Percentiles rank a stretch among this genome's conserved stretches.
These are phyloP conservation scores for Xiphias gladius DNA, from an alignment of 2,113 vertebrate genomes.

Conservation along the genomic window DNA sequence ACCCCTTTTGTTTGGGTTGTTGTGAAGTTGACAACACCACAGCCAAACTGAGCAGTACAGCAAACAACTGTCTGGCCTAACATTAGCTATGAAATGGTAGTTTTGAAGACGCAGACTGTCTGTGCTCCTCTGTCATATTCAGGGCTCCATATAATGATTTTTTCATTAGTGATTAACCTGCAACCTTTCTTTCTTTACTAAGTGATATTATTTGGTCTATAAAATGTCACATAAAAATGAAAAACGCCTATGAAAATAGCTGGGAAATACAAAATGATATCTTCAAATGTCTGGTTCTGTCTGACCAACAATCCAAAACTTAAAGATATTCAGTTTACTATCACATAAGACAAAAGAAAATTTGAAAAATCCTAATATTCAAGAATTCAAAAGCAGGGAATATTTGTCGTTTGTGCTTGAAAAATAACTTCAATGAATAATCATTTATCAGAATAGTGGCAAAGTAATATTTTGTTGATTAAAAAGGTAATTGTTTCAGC, in stretches of 20 bases:
- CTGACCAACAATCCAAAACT: too few relatives aligned
- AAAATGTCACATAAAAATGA: neutral
- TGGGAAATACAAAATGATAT: too few relatives aligned
- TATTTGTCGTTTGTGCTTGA: neutral
- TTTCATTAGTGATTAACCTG: too few relatives aligned
- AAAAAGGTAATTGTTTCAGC: too few relatives aligned
- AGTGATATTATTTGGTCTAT: neutral
- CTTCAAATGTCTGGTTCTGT: too few relatives aligned
- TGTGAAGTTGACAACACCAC: constrained; percentile 30
- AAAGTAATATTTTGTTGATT: neutral
- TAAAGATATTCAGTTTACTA: too few relatives aligned
- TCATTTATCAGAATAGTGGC: neutral
- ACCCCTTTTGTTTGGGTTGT: constrained; percentile 47
- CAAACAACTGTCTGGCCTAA: constrained; percentile 19
- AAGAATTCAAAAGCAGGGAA: too few relatives aligned
- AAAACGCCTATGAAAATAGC: neutral
- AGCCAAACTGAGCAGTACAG: constrained; percentile 13
- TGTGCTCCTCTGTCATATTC: neutral
- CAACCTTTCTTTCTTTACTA: neutral
- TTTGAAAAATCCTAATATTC: too few relatives aligned
- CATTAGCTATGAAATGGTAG: constrained; percentile 2
- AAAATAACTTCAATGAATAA: neutral
- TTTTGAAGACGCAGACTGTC: neutral
- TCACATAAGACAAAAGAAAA: too few relatives aligned
- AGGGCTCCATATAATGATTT: too few relatives aligned